Evolutionary conservation across 2,888 invertebrate species (phyloP).

Genomic region (Carcina quercana): DNA sequence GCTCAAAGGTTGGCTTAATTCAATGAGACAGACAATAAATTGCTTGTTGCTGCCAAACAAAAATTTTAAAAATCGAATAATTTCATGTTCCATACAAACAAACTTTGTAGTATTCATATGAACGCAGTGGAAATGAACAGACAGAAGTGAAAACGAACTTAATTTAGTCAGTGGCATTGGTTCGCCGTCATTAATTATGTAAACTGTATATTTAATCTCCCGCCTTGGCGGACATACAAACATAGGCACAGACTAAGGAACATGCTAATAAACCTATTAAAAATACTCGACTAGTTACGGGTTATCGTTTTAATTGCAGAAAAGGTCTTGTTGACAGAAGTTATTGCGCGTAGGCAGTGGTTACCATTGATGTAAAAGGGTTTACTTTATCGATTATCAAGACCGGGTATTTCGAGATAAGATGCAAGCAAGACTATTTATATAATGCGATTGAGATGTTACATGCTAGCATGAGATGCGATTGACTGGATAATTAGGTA

Average conservation of each 20-base stretch:
- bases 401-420: conserved; percentile 36
- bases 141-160: no score
- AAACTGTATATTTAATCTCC: neutral
- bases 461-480: conserved; percentile 25
- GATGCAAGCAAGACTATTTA: conserved; percentile 36
- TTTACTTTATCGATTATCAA: conserved; percentile 46
- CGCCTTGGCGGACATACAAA: neutral
- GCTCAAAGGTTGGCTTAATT: no score
- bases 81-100: no score
- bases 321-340: conserved; percentile 24
- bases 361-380: conserved; percentile 38
- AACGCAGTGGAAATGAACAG: no score
- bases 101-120: no score
- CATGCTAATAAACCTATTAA: conserved; percentile 25
- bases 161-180: no score
- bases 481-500: conserved; percentile 28
- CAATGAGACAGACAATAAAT: no score
- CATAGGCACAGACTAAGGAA: conserved; percentile 32
- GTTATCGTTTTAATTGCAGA: conserved; percentile 31
- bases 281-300: conserved; percentile 10
- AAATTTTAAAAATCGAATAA: no score
- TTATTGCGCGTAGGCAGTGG: conserved; percentile 22
- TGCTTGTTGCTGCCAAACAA: no score
- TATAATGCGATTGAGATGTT: conserved; percentile 32
- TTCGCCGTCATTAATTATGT: neutral